Conservation (phyloP, 1,140 invertebrate species). For the Drosophila leontia region DNA sequence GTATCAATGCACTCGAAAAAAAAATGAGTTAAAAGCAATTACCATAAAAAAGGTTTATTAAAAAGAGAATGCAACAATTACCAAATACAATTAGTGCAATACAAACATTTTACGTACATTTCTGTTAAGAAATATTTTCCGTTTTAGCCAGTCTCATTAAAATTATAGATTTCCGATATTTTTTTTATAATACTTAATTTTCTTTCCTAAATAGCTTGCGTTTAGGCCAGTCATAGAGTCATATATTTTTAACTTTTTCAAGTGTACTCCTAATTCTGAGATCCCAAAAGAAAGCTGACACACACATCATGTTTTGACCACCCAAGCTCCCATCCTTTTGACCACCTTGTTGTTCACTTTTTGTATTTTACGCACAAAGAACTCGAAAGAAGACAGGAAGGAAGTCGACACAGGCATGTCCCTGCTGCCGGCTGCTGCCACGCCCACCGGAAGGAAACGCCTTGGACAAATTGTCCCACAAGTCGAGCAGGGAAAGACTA, state of each 20-base stretch:
- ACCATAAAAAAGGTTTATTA: neutral
- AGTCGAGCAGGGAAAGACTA: conserved; percentile 18
- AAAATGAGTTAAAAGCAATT: neutral
- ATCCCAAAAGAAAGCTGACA: conserved; percentile 25
- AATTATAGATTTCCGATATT: no score
- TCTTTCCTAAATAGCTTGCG: no score
- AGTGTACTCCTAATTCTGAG: conserved; percentile 14
- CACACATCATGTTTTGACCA: conserved; percentile 42
- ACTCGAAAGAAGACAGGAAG: conserved; percentile 58
- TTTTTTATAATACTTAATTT: no score
- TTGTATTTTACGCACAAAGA: conserved; percentile 51
- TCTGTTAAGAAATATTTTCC: no score
- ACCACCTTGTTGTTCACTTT: conserved; percentile 29
- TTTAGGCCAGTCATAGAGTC: no score
- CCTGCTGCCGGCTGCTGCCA: conserved; percentile 32
- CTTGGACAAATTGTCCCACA: conserved; percentile 69
- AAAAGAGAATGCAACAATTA: no score
- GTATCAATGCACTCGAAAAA: conserved; percentile 21
- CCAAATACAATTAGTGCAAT: neutral
- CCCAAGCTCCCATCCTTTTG: conserved; percentile 10
- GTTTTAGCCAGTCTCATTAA: no score
- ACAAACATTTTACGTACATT: no score
- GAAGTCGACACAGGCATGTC: conserved; percentile 71
- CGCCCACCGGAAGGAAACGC: conserved; percentile 68
- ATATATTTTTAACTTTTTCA: neutral